phyloP scores from a whole-genome alignment of 2,888 invertebrate genomes.

The Coleophora deauratella region DNA sequence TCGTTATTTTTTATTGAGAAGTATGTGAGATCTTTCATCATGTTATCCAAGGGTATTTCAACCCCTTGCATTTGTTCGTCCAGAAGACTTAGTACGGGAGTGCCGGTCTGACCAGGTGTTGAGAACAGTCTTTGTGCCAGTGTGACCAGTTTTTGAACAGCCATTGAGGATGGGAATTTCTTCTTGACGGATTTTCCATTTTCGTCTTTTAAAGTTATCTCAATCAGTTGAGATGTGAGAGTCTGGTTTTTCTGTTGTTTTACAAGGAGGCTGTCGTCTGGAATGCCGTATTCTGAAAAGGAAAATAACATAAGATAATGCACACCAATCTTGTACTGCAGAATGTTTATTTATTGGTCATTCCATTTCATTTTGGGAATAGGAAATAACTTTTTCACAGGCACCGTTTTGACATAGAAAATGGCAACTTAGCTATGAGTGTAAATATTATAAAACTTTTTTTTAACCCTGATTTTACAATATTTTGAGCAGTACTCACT shows the following conservation, averaged over 20 bases:
- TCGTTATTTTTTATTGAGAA: constrained; percentile 91
- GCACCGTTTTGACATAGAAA: no score
- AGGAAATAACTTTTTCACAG: no score
- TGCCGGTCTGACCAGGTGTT: constrained; percentile 40
- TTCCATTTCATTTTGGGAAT: no score
- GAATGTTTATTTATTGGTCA: no score
- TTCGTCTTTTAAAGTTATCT: constrained; percentile 67
- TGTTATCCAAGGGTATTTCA: constrained; percentile 85
- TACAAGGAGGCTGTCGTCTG: constrained; percentile 82
- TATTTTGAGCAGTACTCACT: constrained; percentile 80
- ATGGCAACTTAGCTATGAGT: no score
- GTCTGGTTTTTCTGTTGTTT: constrained; percentile 67
- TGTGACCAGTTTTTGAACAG: constrained; percentile 87
- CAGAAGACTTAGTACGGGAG: constrained; percentile 61
- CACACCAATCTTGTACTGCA: no score
- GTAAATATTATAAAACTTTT: no score
- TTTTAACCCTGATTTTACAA: no score
- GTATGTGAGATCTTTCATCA: constrained; percentile 85
- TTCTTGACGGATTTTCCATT: constrained; percentile 77
- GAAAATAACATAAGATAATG: constrained; percentile 3
- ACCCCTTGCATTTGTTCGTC: constrained; percentile 76
- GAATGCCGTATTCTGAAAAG: constrained; percentile 84
- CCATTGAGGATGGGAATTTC: constrained; percentile 84
- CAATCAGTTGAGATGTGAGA: constrained; percentile 81
- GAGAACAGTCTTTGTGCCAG: constrained; percentile 85